Base-by-base conservation (phyloP, 2,888 invertebrate genomes). In the Scaptomyza cyrtandrae region DNA sequence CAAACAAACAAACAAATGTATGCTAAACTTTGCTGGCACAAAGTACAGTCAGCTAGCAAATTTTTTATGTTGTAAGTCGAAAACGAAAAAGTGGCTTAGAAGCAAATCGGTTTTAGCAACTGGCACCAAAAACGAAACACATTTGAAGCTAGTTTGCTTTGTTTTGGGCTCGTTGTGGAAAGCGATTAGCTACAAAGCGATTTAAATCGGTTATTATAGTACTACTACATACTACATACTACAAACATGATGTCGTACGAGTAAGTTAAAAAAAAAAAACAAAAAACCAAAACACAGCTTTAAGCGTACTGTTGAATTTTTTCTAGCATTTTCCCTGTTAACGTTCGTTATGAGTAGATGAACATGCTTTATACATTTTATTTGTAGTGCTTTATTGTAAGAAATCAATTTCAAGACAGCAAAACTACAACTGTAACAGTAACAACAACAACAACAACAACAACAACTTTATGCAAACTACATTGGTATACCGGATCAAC, bases 301-400 rank as follows among this genome's bases (percentile, higher is more conserved):
- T 87, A 83, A 79, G 82, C 85, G 71, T 80, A 86, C 75, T 78
- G 84, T 81, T 86, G 71, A 83, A 80, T 86, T 78, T 65, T 78
- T 75, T 79, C 63, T 81, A 75, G 78, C 73, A 61, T 67, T 83
- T 78, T 77, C 46, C 71, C 85, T 75, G 81, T 86, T 80, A 78
- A 80, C 78, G 84, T 75, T 86, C 78, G 84, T 84, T 80, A 80
- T 68, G 78, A 61, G 70, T 82, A 83, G 65, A 7, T 14, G 39
- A 72, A 63, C 50, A 61, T 53, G 66, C 59, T 71, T 72, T 77
- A 74, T 46, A 55, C 53, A 70, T 65, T 64, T 73, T 68, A 55
- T 73, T 86, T 80, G 66, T 76, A 83, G 80, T 71, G 83, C 68
- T 82, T 63, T 68, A 68, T 64, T 78, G 66, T 64, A 64, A 71